Conservation (phyloP, 1,140 invertebrate genomes). For the Drosophila takahashii region DNA sequence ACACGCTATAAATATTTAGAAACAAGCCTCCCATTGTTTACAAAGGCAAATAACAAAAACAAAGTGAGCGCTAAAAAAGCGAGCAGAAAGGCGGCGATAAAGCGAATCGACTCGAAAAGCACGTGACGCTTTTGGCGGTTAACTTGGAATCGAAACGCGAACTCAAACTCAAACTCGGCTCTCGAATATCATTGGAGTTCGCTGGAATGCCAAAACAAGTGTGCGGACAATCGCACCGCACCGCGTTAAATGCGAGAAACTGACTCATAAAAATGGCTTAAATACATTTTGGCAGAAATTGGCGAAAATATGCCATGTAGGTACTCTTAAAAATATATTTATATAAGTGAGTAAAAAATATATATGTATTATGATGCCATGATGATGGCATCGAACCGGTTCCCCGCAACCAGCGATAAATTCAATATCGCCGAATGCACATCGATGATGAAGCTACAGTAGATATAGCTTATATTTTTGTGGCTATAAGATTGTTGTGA, state of each 20-base stretch:
- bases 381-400: constrained; percentile 78
- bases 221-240: constrained; percentile 52
- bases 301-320: constrained; percentile 39
- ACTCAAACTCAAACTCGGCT: constrained; percentile 16
- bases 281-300: constrained; percentile 56
- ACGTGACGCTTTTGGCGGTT: constrained; percentile 43
- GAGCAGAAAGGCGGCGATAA: constrained; percentile 35
- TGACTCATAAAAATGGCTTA: constrained; percentile 29
- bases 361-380: constrained; percentile 65
- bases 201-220: constrained; percentile 75
- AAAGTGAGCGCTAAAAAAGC: constrained; percentile 28
- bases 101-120: constrained; percentile 49
- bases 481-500: not conserved
- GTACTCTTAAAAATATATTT: constrained; percentile 19
- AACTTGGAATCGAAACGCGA: constrained; percentile 18
- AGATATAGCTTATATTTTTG: constrained; percentile 6
- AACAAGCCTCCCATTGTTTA: constrained; percentile 74
- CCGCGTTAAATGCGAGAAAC: constrained; percentile 8
- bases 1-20: constrained; percentile 73
- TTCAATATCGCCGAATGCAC: constrained; percentile 32
- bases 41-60: constrained; percentile 47
- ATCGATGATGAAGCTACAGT: constrained; percentile 17
- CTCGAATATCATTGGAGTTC: constrained; percentile 73
- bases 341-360: constrained; percentile 52
- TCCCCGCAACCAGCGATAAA: constrained; percentile 27